A percentile compares a stretch with the other conserved stretches of the same genome.
phyloP scores from a whole-genome alignment of 2,113 vertebrate genomes.

The Anguilla rostrata region DNA sequence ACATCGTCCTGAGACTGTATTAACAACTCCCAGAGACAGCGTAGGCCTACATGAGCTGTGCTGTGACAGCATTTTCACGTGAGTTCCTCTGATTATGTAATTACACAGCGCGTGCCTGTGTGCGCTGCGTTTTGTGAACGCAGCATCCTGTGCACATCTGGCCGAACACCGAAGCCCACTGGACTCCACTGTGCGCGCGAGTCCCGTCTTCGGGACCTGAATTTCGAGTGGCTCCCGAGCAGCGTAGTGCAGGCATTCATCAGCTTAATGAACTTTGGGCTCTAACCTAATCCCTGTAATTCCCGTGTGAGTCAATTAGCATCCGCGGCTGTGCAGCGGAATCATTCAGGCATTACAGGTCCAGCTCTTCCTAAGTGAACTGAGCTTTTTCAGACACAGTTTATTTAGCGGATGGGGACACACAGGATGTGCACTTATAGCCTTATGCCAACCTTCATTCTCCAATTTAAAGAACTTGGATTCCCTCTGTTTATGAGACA shows the following conservation, averaged over 20 bases:
- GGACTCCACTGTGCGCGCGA: slow-evolving; percentile 35
- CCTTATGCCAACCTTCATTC: background rate
- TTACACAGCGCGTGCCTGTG: background rate
- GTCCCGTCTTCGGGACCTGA: slow-evolving; percentile 49
- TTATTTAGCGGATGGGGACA: background rate
- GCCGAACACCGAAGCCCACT: slow-evolving; percentile 24
- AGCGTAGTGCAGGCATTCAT: slow-evolving; percentile 67
- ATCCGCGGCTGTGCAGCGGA: slow-evolving; percentile 61
- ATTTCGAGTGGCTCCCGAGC: slow-evolving; percentile 61
- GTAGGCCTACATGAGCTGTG: background rate
- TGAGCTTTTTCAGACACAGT: background rate
- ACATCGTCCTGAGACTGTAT: background rate
- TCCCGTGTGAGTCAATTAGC: slow-evolving; percentile 74
- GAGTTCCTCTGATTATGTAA: background rate
- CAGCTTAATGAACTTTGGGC: slow-evolving; percentile 73
- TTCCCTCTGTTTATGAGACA: background rate
- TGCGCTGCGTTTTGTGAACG: slow-evolving; percentile 5
- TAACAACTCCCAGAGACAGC: background rate
- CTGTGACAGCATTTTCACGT: background rate
- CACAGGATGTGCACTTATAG: background rate
- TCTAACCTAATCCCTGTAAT: slow-evolving; percentile 69
- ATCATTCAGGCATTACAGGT: slow-evolving; percentile 62
- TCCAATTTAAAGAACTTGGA: background rate
- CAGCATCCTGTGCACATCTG: background rate
- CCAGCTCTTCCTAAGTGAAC: slow-evolving; percentile 25